Conservation (phyloP, 1,140 invertebrate genomes). For the Centruroides sculpturatus region DNA sequence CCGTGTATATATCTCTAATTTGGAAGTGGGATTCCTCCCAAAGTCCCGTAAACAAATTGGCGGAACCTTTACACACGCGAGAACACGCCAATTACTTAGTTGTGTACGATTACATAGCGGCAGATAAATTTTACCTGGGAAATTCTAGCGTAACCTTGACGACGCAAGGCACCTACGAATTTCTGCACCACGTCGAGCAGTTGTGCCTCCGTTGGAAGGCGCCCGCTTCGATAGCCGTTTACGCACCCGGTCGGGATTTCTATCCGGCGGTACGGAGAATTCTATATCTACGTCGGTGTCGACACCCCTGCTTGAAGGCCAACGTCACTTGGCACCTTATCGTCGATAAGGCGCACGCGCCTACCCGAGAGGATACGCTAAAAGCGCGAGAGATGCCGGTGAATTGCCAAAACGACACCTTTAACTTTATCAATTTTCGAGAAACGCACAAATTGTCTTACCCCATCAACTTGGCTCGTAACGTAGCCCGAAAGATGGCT, state of each 20-base stretch:
- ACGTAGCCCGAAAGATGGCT: slow-evolving; percentile 20
- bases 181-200: slow-evolving; percentile 71
- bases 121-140: slow-evolving; percentile 36
- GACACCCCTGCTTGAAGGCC: slow-evolving; percentile 10
- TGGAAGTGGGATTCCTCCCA: too few relatives aligned
- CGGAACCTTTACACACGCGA: too few relatives aligned
- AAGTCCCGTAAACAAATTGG: too few relatives aligned
- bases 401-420: neutral
- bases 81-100: too few relatives aligned
- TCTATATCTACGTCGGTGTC: slow-evolving; percentile 38
- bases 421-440: neutral
- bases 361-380: neutral
- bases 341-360: slow-evolving; percentile 12
- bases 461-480: slow-evolving; percentile 24
- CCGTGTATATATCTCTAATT: too few relatives aligned
- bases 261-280: slow-evolving; percentile 43
- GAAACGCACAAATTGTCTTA: slow-evolving; percentile 6
- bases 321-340: slow-evolving; percentile 21
- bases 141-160: slow-evolving; percentile 77
- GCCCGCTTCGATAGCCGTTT: slow-evolving; percentile 56
- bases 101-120: too few relatives aligned
- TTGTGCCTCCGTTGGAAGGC: slow-evolving; percentile 56
- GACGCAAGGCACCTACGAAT: slow-evolving; percentile 70
- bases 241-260: slow-evolving; percentile 55
- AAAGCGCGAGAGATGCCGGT: too few relatives aligned